Base-by-base conservation (phyloP, 2,113 vertebrate species). In the Larimichthys polyactis region DNA sequence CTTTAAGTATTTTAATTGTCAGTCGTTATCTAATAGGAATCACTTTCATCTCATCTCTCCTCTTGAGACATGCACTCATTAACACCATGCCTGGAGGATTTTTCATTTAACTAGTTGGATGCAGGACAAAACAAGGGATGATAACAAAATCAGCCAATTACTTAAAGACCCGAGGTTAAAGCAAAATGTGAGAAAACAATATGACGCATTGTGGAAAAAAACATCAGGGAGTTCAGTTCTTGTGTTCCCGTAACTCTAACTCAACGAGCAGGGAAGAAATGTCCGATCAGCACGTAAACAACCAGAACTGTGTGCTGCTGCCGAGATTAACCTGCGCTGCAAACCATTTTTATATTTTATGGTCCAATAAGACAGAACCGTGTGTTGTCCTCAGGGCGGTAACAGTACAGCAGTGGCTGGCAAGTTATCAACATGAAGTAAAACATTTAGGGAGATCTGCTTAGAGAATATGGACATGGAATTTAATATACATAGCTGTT, bases 71-170 rank as follows among this genome's bases (percentile, higher is more conserved):
- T 5, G 36, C 20, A 2, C 51, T 70, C 68, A 70, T 55, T 43
- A 70, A 40, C 32, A 55, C 20, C 3, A 3, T 22, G 67, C 44
- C 64, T 22, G n/a, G 11, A 22, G 54, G 12, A n/a, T 12, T 70
- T 22, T 19, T 22, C n/a, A 55, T 55, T 22, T 24, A 22, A 22
- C n/a, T 0, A 22, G 54, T 22, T 12, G 54, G 54, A 55, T 15
- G 19, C 17, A 36, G 29, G 29, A 70, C 46, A 51, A 15, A 69
- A 70, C 49, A 52, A 27, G 0, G 6, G 49, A 32, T 17, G 67
- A 55, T 43, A 55, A 71, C 32, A 57, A 57, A 57, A 57, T 57
- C 52, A 60, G 44, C 44, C 71, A 60, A 49, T 73, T 29, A 72
- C 3, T 3, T 14, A 32, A 29, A 48, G 55, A 5, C 52, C 15